Conservation (phyloP, 2,797 vertebrate species). For the Melanotaenia pygmaea region DNA sequence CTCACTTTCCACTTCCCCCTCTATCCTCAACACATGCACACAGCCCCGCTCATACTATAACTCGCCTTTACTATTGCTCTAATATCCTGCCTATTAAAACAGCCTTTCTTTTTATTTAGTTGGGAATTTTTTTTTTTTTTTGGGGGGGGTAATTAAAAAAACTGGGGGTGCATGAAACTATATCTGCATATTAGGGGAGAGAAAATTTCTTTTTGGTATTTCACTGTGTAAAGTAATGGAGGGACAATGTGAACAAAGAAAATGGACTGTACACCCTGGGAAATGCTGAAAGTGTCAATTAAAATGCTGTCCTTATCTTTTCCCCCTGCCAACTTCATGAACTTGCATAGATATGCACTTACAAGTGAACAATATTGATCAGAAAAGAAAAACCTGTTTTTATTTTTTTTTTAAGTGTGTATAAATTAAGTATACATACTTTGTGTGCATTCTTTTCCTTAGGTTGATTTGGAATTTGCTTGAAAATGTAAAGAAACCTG, state of each 20-base stretch:
- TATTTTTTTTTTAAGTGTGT: slow-evolving; percentile 2
- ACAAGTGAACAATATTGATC: slow-evolving; percentile 12
- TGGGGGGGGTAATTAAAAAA: not conserved
- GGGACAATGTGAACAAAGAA: slow-evolving; percentile 10
- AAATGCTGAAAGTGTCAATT: slow-evolving; percentile 15
- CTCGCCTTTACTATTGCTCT: slow-evolving; percentile 81
- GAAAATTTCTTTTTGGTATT: slow-evolving; percentile 15
- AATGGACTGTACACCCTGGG: not conserved
- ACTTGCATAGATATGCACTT: slow-evolving; percentile 46
- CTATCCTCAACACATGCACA: slow-evolving; percentile 37
- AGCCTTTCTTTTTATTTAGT: slow-evolving; percentile 77
- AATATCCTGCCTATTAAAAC: slow-evolving; percentile 29
- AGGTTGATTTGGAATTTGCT: slow-evolving; percentile 36
- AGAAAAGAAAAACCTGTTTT: not conserved
- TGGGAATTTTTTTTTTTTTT: not conserved
- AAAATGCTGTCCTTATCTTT: slow-evolving; percentile 5
- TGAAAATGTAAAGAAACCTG: slow-evolving; percentile 29
- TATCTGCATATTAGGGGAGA: slow-evolving; percentile 25
- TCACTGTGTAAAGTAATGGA: slow-evolving; percentile 74
- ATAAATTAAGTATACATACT: slow-evolving; percentile 31
- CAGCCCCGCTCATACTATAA: slow-evolving; percentile 68
- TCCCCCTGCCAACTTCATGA: slow-evolving; percentile 69
- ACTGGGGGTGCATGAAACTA: slow-evolving; percentile 22
- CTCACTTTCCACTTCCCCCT: slow-evolving; percentile 39
- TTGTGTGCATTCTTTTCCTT: slow-evolving; percentile 27